Conservation (phyloP, 1,140 invertebrate genomes). For the Hylyphantes graminicola region DNA sequence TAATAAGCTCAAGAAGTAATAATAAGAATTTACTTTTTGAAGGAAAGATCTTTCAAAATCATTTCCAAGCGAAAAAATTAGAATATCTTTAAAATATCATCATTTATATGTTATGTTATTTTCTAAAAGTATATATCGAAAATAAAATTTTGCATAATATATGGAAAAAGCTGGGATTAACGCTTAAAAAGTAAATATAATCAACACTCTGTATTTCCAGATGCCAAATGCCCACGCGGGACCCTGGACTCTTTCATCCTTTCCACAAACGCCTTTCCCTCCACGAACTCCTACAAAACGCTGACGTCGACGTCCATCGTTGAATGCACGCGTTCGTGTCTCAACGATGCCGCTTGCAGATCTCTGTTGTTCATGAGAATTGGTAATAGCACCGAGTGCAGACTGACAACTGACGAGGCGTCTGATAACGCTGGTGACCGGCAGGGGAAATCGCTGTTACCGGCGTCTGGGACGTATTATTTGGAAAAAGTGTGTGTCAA, state of each 20-base stretch:
- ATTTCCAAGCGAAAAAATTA: too few species aligned
- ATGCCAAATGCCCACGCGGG: constrained; percentile 34
- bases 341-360: constrained; percentile 25
- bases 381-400: constrained; percentile 33
- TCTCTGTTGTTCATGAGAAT: constrained; percentile 34
- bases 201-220: neutral
- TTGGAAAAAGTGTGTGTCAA: constrained; percentile 53
- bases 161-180: neutral
- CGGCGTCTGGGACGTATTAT: constrained; percentile 24
- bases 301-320: constrained; percentile 14
- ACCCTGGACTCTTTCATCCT: constrained; percentile 44
- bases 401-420: neutral
- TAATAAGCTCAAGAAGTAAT: too few species aligned
- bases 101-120: neutral
- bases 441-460: neutral
- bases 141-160: neutral
- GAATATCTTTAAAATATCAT: too few species aligned
- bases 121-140: neutral
- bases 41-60: too few species aligned
- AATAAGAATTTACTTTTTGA: too few species aligned
- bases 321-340: constrained; percentile 33
- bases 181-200: neutral
- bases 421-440: neutral
- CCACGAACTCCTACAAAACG: constrained; percentile 16
- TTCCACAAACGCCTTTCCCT: constrained; percentile 26